Evolutionary conservation across 2,888 invertebrate species (phyloP).

Genomic region (Drosophila neutralis): DNA sequence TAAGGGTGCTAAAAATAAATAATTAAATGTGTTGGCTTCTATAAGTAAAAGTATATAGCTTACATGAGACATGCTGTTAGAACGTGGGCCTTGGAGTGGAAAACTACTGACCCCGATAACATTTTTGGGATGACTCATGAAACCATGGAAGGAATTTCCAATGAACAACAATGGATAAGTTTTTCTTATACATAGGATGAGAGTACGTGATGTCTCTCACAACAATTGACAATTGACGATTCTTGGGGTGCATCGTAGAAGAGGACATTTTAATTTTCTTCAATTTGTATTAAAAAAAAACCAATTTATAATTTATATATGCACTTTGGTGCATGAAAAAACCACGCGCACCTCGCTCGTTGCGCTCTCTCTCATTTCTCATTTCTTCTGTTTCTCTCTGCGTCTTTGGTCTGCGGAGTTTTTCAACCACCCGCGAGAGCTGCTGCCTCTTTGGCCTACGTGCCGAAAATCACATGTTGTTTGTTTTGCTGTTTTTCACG

Average conservation of each 20-base stretch:
- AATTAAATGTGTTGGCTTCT: slow-evolving; percentile 18
- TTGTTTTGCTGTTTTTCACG: slow-evolving; percentile 63
- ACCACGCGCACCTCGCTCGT: slow-evolving; percentile 39
- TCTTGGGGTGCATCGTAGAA: neutral
- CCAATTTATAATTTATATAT: neutral
- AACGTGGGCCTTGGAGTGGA: slow-evolving; percentile 47
- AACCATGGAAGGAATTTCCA: slow-evolving; percentile 20
- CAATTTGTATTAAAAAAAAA: neutral
- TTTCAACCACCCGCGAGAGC: slow-evolving; percentile 58
- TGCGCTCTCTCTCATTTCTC: slow-evolving; percentile 17
- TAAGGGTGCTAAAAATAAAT: slow-evolving; percentile 23
- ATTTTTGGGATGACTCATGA: slow-evolving; percentile 34
- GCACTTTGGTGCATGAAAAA: slow-evolving; percentile 7
- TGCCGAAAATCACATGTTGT: slow-evolving; percentile 78
- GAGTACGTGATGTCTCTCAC: slow-evolving; percentile 8
- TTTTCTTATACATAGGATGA: neutral
- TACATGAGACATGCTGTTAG: slow-evolving; percentile 18
- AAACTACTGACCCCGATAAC: slow-evolving; percentile 42
- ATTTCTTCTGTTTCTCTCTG: slow-evolving; percentile 1
- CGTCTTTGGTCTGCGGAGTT: slow-evolving; percentile 36
- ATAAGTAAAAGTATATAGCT: neutral
- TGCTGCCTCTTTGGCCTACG: slow-evolving; percentile 67
- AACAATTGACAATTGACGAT: neutral
- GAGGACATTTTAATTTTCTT: neutral
- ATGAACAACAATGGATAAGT: neutral